Evolutionary conservation across 2,797 vertebrate genomes (phyloP), one percentile per base, ranked within the genome.

Genomic region (Protonibea diacanthus): DNA sequence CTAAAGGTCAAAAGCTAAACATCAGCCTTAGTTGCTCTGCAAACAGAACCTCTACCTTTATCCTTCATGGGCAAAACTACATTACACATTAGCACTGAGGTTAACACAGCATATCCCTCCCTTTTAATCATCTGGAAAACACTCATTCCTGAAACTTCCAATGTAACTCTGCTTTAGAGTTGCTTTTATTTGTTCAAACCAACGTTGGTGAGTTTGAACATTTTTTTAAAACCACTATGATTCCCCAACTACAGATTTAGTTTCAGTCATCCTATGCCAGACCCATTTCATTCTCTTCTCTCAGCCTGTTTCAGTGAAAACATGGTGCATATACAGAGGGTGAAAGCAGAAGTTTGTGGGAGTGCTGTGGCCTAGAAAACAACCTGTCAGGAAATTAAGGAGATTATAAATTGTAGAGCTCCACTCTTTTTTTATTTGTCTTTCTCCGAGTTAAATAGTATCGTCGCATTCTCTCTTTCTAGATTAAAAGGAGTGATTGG

Each of bases 401-500:
- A 60, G 56, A 62, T 66, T 78, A 59, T 78, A 84, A 87, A 79
- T 44, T 4, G 8, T 40, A 5, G 27, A 64, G 10, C 51, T 64
- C 2, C 17, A 29, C 29, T 52, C 58, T 51, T 51, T 74, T 87
- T 77, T 21, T 7, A 45, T 67, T 76, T 60, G 62, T 45, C 55
- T 51, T 56, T 71, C 51, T 66, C 55, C 73, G 18, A 59, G 52
- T 68, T 71, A 40, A 86, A 74, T 57, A 56, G 3, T 11, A 9
- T 21, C 73, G 84, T 80, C 88, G 89, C 76, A n/a, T 83, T 79
- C 56, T 64, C 21, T 58, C 51, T 78, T 78, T 72, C 55, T 60
- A 82, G 76, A 84, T 88, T 70, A 80, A 83, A 85, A 75, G 73
- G 49, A 5, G 14, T 74, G 82, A 86, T 75, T 89, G 63, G 79